A percentile compares a stretch with the other conserved stretches of the same genome.
phyloP scores from a whole-genome alignment of 2,797 vertebrate genomes.

The Siniperca scherzeri region DNA sequence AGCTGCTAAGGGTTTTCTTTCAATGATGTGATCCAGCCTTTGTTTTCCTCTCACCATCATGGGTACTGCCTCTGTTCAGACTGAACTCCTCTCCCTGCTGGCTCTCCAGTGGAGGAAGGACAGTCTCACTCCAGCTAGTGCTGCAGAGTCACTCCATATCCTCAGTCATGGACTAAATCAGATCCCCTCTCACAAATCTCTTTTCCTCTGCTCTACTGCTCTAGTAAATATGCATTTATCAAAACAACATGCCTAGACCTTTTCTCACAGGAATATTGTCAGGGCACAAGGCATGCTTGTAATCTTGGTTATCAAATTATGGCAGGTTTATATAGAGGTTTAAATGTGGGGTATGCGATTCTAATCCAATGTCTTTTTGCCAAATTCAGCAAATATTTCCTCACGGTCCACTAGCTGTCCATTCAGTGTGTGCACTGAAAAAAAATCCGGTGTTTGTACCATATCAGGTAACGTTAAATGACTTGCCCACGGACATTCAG shows the following conservation, averaged over 20 bases:
- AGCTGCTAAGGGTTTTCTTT: conserved; percentile 22
- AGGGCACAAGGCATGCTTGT: not conserved
- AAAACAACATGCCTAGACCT: conserved; percentile 17
- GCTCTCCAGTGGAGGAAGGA: conserved; percentile 2
- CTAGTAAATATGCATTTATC: conserved; percentile 30
- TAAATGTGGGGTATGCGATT: no score
- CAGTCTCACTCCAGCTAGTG: not conserved
- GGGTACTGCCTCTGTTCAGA: conserved; percentile 13
- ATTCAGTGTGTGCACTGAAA: no score
- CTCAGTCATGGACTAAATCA: conserved; percentile 25
- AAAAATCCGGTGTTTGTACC: no score
- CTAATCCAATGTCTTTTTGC: no score
- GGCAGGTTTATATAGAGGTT: not conserved
- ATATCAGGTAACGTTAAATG: no score
- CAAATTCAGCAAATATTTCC: no score
- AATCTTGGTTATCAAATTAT: conserved; percentile 10
- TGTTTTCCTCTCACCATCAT: conserved; percentile 19
- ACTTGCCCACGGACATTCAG: no score
- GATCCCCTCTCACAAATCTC: conserved; percentile 22
- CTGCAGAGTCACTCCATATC: conserved; percentile 19
- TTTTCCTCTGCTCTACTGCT: not conserved
- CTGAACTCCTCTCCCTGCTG: conserved; percentile 20
- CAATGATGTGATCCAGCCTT: not conserved
- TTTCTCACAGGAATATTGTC: conserved; percentile 10
- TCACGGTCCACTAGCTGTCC: no score